These are phyloP conservation scores for Oncorhynchus clarkii DNA, from an alignment of 2,113 vertebrate genomes.

Conservation along the genomic window DNA sequence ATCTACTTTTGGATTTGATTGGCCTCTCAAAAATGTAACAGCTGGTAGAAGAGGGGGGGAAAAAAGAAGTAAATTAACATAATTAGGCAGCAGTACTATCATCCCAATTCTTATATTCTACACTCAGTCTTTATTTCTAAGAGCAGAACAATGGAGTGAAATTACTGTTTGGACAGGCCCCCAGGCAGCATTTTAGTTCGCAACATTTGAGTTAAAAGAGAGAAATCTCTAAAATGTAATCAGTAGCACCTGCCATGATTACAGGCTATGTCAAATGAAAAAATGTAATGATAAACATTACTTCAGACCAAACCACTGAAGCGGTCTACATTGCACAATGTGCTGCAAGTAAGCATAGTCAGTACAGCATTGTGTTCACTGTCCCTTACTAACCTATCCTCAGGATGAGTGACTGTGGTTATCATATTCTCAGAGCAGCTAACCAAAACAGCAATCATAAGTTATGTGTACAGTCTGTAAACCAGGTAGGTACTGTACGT, in stretches of 20 bases:
- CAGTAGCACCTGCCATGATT: slow-evolving; percentile 25
- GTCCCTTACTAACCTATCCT: not conserved
- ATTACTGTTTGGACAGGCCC: slow-evolving; percentile 12
- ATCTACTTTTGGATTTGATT: slow-evolving; percentile 19
- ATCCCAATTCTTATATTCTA: slow-evolving; percentile 20
- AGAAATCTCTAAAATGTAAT: slow-evolving; percentile 1
- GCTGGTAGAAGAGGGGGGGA: slow-evolving; percentile 1
- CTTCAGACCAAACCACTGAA: slow-evolving; percentile 1
- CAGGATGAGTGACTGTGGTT: not conserved
- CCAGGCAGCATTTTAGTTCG: slow-evolving; percentile 4
- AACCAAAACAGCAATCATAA: not conserved
- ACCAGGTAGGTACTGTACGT: no score
- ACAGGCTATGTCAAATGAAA: not conserved
- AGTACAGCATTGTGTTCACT: not conserved
- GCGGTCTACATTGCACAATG: not conserved
- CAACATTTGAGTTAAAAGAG: slow-evolving; percentile 16
- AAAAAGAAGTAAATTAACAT: slow-evolving; percentile 29
- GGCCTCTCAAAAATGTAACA: slow-evolving; percentile 29
- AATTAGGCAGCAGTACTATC: slow-evolving; percentile 24
- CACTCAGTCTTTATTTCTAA: slow-evolving; percentile 12
- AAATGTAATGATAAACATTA: slow-evolving; percentile 5
- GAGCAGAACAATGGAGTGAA: slow-evolving; percentile 12
- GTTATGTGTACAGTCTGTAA: not conserved
- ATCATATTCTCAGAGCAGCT: not conserved
- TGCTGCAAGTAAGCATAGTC: not conserved